phyloP scores from a whole-genome alignment of 2,888 invertebrate species.

The Hemistola chrysoprasaria region DNA sequence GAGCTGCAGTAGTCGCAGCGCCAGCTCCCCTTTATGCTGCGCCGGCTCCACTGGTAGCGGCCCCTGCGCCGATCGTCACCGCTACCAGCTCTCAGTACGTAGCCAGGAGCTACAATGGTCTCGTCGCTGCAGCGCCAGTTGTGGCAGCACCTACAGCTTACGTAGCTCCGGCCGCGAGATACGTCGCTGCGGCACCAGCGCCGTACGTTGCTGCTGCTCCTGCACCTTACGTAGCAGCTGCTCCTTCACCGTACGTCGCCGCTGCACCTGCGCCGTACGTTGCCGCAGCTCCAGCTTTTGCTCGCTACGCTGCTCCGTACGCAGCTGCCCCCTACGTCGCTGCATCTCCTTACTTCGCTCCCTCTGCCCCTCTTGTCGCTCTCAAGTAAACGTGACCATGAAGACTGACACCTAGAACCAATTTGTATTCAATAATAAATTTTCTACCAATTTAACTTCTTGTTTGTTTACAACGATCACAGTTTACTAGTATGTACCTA shows the following conservation, averaged over 20 bases:
- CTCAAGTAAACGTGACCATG: slow-evolving; percentile 36
- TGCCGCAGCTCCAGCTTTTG: slow-evolving; percentile 40
- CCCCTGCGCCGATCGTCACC: slow-evolving; percentile 54
- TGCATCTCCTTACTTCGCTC: slow-evolving; percentile 15
- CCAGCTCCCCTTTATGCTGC: slow-evolving; percentile 71
- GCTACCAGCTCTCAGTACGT: slow-evolving; percentile 55
- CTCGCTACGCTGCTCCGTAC: slow-evolving; percentile 33
- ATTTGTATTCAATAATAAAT: slow-evolving; percentile 35
- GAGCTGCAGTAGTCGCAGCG: slow-evolving; percentile 53
- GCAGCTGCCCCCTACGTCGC: slow-evolving; percentile 37
- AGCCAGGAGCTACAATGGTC: slow-evolving; percentile 37
- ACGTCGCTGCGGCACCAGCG: slow-evolving; percentile 43
- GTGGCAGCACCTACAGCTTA: slow-evolving; percentile 86
- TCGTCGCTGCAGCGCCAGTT: slow-evolving; percentile 73
- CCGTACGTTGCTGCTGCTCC: slow-evolving; percentile 47
- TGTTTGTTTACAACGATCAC: neutral
- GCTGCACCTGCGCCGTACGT: slow-evolving; percentile 37
- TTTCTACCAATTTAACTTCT: slow-evolving; percentile 13
- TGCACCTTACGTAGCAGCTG: slow-evolving; percentile 42
- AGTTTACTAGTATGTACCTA: no score
- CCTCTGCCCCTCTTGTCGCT: slow-evolving; percentile 9
- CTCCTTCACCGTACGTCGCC: slow-evolving; percentile 36
- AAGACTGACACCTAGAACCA: slow-evolving; percentile 50
- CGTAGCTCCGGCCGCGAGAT: slow-evolving; percentile 83
- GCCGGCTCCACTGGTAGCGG: slow-evolving; percentile 65